phyloP scores from a whole-genome alignment of 2,113 vertebrate genomes.

The Caracal caracal region DNA sequence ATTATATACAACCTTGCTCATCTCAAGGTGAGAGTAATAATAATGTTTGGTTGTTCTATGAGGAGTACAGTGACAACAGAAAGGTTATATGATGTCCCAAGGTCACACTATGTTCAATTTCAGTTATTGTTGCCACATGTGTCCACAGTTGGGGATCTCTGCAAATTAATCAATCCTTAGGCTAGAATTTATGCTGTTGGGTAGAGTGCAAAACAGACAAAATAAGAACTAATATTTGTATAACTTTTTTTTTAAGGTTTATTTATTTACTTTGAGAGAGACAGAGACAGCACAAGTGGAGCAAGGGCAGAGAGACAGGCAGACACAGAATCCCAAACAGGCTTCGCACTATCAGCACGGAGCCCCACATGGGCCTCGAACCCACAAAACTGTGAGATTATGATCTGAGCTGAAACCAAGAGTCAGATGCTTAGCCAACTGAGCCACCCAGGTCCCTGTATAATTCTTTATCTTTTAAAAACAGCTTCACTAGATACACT shows the following conservation, averaged over 20 bases:
- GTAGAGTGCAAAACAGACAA: background rate
- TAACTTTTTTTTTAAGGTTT: background rate
- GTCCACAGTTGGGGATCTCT: background rate
- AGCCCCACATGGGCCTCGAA: too few relatives aligned
- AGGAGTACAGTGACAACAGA: background rate
- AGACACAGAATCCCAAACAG: too few relatives aligned
- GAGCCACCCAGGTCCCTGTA: background rate
- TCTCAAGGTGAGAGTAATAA: constrained; percentile 32
- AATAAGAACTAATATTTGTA: background rate
- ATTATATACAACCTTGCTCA: constrained; percentile 16
- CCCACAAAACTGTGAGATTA: too few relatives aligned
- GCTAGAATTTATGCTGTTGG: background rate
- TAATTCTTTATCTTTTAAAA: background rate
- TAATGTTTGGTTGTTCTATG: background rate
- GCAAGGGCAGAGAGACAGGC: too few relatives aligned
- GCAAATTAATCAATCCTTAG: background rate
- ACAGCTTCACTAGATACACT: background rate
- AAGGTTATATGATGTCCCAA: background rate
- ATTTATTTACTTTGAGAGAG: too few relatives aligned
- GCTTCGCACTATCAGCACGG: too few relatives aligned
- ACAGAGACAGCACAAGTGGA: too few relatives aligned
- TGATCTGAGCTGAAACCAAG: too few relatives aligned
- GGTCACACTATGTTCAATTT: background rate
- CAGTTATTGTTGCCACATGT: background rate
- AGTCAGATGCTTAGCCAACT: too few relatives aligned